Base-by-base conservation (phyloP, 2,797 vertebrate genomes). In the Lophotriccus pileatus region DNA sequence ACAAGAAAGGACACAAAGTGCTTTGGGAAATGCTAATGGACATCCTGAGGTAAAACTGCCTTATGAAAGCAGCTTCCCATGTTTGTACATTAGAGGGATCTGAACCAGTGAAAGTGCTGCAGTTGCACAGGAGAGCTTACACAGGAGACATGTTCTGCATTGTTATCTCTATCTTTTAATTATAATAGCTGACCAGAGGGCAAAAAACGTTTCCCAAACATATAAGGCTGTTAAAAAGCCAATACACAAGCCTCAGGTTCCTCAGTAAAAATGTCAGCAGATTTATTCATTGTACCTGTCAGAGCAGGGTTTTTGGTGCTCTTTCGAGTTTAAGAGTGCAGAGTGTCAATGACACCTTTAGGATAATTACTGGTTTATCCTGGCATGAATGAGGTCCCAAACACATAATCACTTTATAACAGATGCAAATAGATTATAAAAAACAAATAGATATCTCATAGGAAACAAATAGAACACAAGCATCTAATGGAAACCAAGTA, bases 21-120 rank as follows among this genome's bases (percentile, higher is more conserved):
- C 67, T 92, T 80, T 83, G 75, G 93, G 64, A 95, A 89, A 90
- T 39, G 56, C 37, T 95, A 93, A 87, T 64, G 32, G 68, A 25
- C 32, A 70, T 53, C 56, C 53, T 34, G 60, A 89, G 64, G 56
- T 69, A 23, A 55, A 56, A 39, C 32, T 80, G 39, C 52, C 43
- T 67, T 84, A 28, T 24, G 63, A 47, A 43, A 75, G 25, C 53
- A 25, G 36, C 60, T 52, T 41, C 46, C 17, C 15, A 0, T 49
- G 12, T 53, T 93, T 70, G 72, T 46, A 53, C 36, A 32, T 16
- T 23, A 63, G 24, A 59, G n/a, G 41, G 32, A 70, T 67, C 49
- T 64, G 47, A 79, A 82, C 36, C 37, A 58, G 49, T 37, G 43
- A 0, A 74, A 39, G n/a, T 36, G 46, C 17, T 91, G 62, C 43